Evolutionary conservation across 2,888 invertebrate species (phyloP), one percentile per base, ranked within the genome.

Genomic region (Rhimphoctona megacephalus): DNA sequence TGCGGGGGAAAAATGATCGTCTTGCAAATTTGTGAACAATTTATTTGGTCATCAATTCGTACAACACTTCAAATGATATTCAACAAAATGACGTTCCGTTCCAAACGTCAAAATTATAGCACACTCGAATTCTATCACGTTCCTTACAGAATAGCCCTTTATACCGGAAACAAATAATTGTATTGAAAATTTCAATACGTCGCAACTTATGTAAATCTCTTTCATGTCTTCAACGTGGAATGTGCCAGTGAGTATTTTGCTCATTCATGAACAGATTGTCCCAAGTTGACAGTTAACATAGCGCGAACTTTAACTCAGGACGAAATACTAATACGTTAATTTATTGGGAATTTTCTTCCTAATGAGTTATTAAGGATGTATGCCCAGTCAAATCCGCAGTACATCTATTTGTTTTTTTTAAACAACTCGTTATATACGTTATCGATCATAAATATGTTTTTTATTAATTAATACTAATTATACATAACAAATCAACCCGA

Each of bases 61-160:
- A 89, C 70, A 73, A 33, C 87, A 84, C 84, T 88, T 83, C 85
- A 87, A 83, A 86, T 86, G 70, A 78, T 83, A 85, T 90, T 87
- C 66, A 82, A 79, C n/a, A 80, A 57, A 76, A 70, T 85, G 83
- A 80, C 81, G 83, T 85, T 90, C 39, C 91, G 89, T 83, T 86
- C 81, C 57, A 90, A 90, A 88, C 90, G 89, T 80, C 89, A 90
- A 78, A 89, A 92, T 88, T 91, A 89, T 89, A 90, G 91, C 83
- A 91, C 90, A 86, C 91, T 92, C 81, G 92, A 94, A 91, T 94
- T 93, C 87, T 94, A 94, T 86, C 94, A 94, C 90, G 91, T 94
- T 88, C 94, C 94, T 69, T 94, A 94, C 89, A 94, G 94, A 90
- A 94, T 94, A 94, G 83, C 70, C 73, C 33, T 22, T 25, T 19